These are phyloP conservation scores for Setophaga petechia DNA, from an alignment of 2,113 vertebrate genomes.

Conservation along the genomic window DNA sequence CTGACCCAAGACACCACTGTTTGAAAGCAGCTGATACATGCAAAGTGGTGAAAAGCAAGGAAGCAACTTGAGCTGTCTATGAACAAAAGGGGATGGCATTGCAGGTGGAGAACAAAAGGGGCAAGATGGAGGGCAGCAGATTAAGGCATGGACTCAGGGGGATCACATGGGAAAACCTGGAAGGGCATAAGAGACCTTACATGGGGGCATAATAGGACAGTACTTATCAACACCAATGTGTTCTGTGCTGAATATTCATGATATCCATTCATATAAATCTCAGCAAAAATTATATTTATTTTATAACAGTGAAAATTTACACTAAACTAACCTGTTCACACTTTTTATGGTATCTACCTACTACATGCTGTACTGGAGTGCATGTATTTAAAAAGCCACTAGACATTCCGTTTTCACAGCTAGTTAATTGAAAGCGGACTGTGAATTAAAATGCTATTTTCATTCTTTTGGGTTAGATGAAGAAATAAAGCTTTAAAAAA, in stretches of 20 bases:
- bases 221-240: neutral
- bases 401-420: neutral
- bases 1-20: neutral
- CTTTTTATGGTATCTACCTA: neutral
- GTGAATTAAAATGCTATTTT: neutral
- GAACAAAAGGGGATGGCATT: neutral
- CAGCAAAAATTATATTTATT: neutral
- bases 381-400: neutral
- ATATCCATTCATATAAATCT: neutral
- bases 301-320: neutral
- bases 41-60: conserved; percentile 3
- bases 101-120: neutral
- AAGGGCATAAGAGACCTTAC: neutral
- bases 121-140: neutral
- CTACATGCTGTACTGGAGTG: neutral
- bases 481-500: neutral
- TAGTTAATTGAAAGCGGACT: neutral
- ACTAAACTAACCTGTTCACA: neutral
- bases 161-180: neutral
- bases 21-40: neutral
- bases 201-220: neutral
- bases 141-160: neutral
- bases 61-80: neutral
- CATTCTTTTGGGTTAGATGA: neutral
- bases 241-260: neutral